Evolutionary conservation across 2,797 vertebrate species (phyloP).

Genomic region (Melanotaenia pygmaea): DNA sequence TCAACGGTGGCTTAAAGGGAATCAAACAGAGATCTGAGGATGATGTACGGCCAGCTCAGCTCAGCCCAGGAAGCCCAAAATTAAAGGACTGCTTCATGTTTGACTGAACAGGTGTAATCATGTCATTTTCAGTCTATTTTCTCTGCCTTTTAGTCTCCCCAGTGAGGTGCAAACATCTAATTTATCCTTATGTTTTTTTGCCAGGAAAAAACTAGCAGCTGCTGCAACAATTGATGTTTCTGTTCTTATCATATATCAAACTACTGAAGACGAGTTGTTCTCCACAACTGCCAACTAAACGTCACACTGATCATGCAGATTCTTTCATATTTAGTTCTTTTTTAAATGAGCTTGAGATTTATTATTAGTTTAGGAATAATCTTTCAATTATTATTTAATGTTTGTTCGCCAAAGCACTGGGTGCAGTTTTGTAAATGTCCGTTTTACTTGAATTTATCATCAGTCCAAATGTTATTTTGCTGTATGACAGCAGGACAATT

Average conservation of each 20-base stretch:
- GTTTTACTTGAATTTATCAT: slow-evolving; percentile 44
- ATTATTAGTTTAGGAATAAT: slow-evolving; percentile 44
- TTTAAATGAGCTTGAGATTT: slow-evolving; percentile 25
- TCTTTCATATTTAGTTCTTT: background rate
- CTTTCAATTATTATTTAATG: slow-evolving; percentile 26
- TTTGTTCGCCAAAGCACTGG: slow-evolving; percentile 29
- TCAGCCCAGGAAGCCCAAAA: slow-evolving; percentile 33
- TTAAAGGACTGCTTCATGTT: slow-evolving; percentile 59
- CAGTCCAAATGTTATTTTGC: slow-evolving; percentile 49
- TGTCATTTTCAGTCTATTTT: slow-evolving; percentile 45
- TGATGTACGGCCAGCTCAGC: slow-evolving; percentile 17
- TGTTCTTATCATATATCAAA: slow-evolving; percentile 42
- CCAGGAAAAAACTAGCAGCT: slow-evolving; percentile 38
- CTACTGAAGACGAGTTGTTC: slow-evolving; percentile 21
- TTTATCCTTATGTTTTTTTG: slow-evolving; percentile 34
- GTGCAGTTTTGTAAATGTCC: slow-evolving; percentile 33
- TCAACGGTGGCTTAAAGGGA: slow-evolving; percentile 56
- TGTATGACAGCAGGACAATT: slow-evolving; percentile 32
- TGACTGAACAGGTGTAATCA: slow-evolving; percentile 72
- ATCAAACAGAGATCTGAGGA: slow-evolving; percentile 44
- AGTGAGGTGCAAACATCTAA: slow-evolving; percentile 66
- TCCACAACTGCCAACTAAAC: slow-evolving; percentile 37
- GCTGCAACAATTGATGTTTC: slow-evolving; percentile 23
- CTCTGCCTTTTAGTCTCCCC: slow-evolving; percentile 34
- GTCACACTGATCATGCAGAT: slow-evolving; percentile 33